Percentiles rank a stretch among this genome's conserved stretches.
Evolutionary conservation across 2,797 vertebrate genomes (phyloP).

Genomic region (Labeo calbasu): DNA sequence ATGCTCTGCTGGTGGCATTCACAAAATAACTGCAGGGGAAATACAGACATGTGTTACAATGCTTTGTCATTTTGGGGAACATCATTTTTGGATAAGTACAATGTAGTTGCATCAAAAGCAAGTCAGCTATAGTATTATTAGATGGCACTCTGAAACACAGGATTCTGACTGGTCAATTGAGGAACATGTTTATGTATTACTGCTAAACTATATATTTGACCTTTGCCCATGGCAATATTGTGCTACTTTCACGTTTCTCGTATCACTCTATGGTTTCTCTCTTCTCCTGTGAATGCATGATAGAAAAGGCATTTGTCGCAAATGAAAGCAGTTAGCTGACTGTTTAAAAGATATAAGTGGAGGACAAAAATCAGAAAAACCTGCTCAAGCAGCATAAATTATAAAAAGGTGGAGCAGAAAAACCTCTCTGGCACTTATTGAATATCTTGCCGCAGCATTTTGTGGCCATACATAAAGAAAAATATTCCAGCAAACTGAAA

Average conservation of each 20-base stretch:
- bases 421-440: neutral
- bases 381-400: neutral
- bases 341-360: neutral
- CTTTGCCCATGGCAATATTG: neutral
- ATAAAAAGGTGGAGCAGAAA: neutral
- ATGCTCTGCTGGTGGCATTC: constrained; percentile 39
- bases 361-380: neutral
- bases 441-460: neutral
- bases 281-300: neutral
- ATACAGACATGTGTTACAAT: neutral
- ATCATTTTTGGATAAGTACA: neutral
- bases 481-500: neutral
- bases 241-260: neutral
- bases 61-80: neutral
- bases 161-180: neutral
- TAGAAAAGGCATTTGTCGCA: neutral
- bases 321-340: neutral
- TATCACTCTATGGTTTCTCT: neutral
- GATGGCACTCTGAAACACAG: neutral
- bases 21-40: constrained; percentile 54
- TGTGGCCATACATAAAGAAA: neutral
- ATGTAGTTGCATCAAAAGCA: neutral
- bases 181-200: neutral
- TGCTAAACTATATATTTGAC: neutral
- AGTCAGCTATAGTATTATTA: neutral